A percentile compares a stretch with the other conserved stretches of the same genome.
Conservation (phyloP, 1,140 invertebrate genomes). For the Paracyclopina nana region DNA sequence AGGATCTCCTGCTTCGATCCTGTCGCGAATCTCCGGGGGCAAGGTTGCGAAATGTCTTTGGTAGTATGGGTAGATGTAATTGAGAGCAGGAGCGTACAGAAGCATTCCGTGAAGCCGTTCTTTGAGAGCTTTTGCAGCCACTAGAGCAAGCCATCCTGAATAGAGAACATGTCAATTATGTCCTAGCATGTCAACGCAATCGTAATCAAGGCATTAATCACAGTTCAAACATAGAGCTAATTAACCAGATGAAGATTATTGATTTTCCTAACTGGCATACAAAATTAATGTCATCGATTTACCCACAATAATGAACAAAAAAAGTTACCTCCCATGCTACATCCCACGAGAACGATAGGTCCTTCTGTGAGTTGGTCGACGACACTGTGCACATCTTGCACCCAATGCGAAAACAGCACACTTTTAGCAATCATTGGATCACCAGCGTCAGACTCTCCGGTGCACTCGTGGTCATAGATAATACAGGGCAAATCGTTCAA, state of each 20-base stretch:
- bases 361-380: slow-evolving; percentile 8
- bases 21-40: neutral
- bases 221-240: too few relatives aligned
- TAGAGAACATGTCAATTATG: too few relatives aligned
- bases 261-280: too few relatives aligned
- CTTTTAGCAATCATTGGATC: slow-evolving; percentile 4
- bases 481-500: slow-evolving; percentile 2
- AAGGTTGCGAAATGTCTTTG: slow-evolving; percentile 2
- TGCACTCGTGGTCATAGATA: slow-evolving; percentile 16
- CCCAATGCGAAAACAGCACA: slow-evolving; percentile 13
- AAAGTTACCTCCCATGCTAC: slow-evolving; percentile 15
- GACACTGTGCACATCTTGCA: slow-evolving; percentile 7
- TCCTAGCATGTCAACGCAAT: too few relatives aligned
- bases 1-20: slow-evolving; percentile 8
- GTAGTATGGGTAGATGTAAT: slow-evolving; percentile 15
- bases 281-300: too few relatives aligned
- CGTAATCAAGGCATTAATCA: too few relatives aligned
- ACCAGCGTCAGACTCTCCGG: neutral
- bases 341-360: slow-evolving; percentile 11
- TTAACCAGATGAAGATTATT: too few relatives aligned
- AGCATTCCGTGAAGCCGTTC: slow-evolving; percentile 11
- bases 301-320: too few relatives aligned
- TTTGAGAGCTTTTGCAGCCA: neutral
- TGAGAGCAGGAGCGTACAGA: slow-evolving; percentile 10
- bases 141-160: slow-evolving; percentile 8